Base-by-base conservation (phyloP, 1,140 invertebrate genomes). In the Drosophila neocordata region DNA sequence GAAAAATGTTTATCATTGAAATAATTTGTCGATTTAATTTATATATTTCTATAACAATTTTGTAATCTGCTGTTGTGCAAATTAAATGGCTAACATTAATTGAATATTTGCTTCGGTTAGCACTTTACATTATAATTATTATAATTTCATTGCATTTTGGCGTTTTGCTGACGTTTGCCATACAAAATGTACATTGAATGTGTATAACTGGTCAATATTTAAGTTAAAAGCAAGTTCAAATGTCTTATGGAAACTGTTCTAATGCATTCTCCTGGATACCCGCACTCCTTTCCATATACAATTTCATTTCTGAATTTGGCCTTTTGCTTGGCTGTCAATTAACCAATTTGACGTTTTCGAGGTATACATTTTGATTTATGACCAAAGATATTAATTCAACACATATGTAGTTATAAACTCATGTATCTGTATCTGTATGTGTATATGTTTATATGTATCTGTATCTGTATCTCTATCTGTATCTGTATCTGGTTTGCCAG, bases 301-400 rank as follows among this genome's bases (percentile, higher is more conserved):
- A 2, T 24, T 13, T 13, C 24, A 20, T n/a, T 31, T 6, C 2
- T 13, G 20, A 8, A 8, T 35, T 34, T 20, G 11, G 38, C 34
- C 51, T 59, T 77, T 55, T 67, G 31, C 48, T 31, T 5, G 27
- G 0, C 41, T 48, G 41, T 48, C 41, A 48, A 48, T 48, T 48
- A 48, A 48, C 41, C 41, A 48, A 48, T 8, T 58, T 85, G 69
- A 87, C 77, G 62, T 81, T 76, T 74, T 65, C 62, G 38, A 51
- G 80, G 72, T 77, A 87, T 70, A 69, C 77, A 78, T 74, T 85
- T 81, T 85, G 81, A 85, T 85, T 85, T 85, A 85, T 85, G 69
- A 69, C 57, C 63, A 65, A 37, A 74, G 63, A 52, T 44, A 27
- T 41, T 41, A 34, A 65, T 18, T 8, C 12, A 73, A 62, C 20